Evolutionary conservation across 2,888 invertebrate species (phyloP).

Genomic region (Drosophila robusta): DNA sequence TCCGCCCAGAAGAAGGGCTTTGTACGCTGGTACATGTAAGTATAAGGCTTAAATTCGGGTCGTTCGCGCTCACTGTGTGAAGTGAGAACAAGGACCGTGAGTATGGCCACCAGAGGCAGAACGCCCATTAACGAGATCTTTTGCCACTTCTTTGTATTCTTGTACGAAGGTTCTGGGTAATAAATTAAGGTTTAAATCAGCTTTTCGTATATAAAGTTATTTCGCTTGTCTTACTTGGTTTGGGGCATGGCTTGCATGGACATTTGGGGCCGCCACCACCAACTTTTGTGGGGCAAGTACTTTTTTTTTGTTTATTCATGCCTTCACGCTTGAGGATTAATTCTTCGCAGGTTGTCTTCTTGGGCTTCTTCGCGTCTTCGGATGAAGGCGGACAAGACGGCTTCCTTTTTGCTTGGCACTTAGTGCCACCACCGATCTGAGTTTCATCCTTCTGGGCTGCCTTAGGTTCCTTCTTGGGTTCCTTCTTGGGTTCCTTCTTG

Average conservation of each 20-base stretch:
- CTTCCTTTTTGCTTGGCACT: neutral
- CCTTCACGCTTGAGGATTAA: conserved; percentile 20
- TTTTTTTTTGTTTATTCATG: neutral
- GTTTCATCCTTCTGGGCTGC: conserved; percentile 9
- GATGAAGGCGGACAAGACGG: neutral
- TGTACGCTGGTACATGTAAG: conserved; percentile 52
- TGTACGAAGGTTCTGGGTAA: conserved; percentile 3
- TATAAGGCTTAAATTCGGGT: conserved; percentile 47
- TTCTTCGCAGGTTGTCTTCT: conserved; percentile 28
- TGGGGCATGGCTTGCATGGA: conserved; percentile 9
- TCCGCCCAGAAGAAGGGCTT: conserved; percentile 58
- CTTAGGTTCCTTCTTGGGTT: no score
- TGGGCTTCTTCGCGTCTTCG: neutral
- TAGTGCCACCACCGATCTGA: conserved; percentile 15
- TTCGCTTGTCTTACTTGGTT: conserved; percentile 28
- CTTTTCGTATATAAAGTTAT: neutral
- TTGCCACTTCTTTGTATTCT: conserved; percentile 34
- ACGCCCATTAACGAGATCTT: conserved; percentile 37
- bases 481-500: no score
- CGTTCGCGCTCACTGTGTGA: conserved; percentile 44
- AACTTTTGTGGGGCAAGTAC: neutral
- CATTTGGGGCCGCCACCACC: conserved; percentile 26
- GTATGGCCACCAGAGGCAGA: conserved; percentile 39
- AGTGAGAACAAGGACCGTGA: conserved; percentile 38
- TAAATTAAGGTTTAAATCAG: neutral